These are phyloP conservation scores for Hyposoter dolosus DNA, from an alignment of 2,888 invertebrate species.

Conservation along the genomic window DNA sequence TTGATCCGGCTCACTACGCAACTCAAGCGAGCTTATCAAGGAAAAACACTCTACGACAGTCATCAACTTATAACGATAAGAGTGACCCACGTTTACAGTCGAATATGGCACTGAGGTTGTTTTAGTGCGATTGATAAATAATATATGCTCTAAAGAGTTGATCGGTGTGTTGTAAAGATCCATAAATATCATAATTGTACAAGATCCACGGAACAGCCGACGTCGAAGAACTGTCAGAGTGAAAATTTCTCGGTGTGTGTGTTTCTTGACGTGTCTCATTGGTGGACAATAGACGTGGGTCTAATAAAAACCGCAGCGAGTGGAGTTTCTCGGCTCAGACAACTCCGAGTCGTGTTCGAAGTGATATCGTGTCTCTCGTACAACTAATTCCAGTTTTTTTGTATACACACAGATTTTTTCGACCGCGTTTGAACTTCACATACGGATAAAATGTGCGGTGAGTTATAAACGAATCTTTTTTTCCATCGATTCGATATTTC, in stretches of 20 bases:
- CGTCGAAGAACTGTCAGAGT: constrained; percentile 63
- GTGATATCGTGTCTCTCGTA: constrained; percentile 48
- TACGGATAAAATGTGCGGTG: constrained; percentile 66
- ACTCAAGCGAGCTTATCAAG: constrained; percentile 37
- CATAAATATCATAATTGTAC: neutral
- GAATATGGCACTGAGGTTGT: constrained; percentile 35
- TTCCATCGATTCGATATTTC: neutral
- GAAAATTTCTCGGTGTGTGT: constrained; percentile 12
- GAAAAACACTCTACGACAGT: constrained; percentile 23
- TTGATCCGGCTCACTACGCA: constrained; percentile 32
- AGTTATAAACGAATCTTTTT: constrained; percentile 26
- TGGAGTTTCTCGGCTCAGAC: constrained; percentile 69
- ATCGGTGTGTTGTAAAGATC: neutral
- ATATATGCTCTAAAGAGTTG: neutral
- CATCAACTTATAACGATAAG: constrained; percentile 54
- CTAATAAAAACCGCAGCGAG: constrained; percentile 71
- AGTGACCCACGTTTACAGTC: constrained; percentile 48
- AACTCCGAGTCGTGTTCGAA: constrained; percentile 67
- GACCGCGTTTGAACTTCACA: constrained; percentile 29
- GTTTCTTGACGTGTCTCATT: constrained; percentile 38
- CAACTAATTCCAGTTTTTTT: neutral
- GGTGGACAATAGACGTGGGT: constrained; percentile 55
- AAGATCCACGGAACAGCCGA: constrained; percentile 48
- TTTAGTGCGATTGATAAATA: constrained; percentile 10
- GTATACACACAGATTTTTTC: neutral